phyloP scores from a whole-genome alignment of 2,797 vertebrate genomes.

The Acanthornis magna region DNA sequence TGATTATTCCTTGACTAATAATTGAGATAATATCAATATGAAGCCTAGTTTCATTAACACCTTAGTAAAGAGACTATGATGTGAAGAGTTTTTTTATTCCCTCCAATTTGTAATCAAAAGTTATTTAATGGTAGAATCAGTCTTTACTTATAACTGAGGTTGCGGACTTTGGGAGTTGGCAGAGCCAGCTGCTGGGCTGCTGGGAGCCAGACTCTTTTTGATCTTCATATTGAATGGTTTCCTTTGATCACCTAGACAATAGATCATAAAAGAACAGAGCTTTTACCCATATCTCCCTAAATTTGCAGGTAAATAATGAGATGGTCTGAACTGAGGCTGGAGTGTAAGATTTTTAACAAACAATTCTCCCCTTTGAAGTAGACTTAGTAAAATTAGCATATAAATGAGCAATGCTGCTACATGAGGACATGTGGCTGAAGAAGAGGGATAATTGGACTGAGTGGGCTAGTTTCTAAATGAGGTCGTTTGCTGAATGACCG shows the following conservation, averaged over 20 bases:
- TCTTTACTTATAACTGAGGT: constrained; percentile 60
- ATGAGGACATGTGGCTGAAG: neutral
- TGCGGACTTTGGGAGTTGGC: constrained; percentile 35
- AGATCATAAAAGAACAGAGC: constrained; percentile 66
- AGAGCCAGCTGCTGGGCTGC: constrained; percentile 61
- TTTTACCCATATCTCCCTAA: constrained; percentile 64
- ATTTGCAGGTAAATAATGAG: constrained; percentile 76
- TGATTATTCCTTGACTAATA: constrained; percentile 33
- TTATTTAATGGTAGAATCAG: constrained; percentile 64
- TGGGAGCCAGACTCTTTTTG: constrained; percentile 71
- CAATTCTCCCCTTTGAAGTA: constrained; percentile 73
- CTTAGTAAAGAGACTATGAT: constrained; percentile 31
- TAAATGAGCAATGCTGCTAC: constrained; percentile 56
- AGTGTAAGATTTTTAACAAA: constrained; percentile 70
- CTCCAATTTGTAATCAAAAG: constrained; percentile 63
- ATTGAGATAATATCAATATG: constrained; percentile 53
- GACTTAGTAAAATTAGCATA: constrained; percentile 70
- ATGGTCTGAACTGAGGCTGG: constrained; percentile 57
- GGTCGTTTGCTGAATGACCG: neutral
- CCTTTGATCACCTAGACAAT: constrained; percentile 76
- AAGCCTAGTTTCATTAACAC: constrained; percentile 10
- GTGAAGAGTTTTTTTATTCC: neutral
- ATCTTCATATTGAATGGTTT: constrained; percentile 68
- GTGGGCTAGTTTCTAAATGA: constrained; percentile 23
- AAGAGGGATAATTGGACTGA: constrained; percentile 41